These are phyloP conservation scores for Synchiropus splendidus DNA, from an alignment of 2,113 vertebrate species.

Conservation along the genomic window DNA sequence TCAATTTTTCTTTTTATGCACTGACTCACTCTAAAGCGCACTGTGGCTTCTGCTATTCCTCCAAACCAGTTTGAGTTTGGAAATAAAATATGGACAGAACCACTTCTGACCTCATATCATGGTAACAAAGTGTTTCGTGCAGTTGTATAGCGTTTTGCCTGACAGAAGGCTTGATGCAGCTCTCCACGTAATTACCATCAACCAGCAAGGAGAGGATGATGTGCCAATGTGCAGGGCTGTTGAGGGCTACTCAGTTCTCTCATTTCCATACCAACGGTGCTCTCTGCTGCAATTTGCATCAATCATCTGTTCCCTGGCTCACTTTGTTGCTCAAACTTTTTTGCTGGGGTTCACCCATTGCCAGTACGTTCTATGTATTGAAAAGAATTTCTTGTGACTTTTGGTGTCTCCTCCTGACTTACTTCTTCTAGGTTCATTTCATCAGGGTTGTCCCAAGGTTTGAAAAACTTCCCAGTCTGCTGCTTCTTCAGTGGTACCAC, in stretches of 20 bases:
- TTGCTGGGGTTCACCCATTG: constrained; percentile 19
- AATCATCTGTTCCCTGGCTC: constrained; percentile 41
- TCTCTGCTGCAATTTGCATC: constrained; percentile 53
- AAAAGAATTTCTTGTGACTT: neutral
- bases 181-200: constrained; percentile 60
- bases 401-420: constrained; percentile 13
- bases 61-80: no score
- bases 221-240: constrained; percentile 48
- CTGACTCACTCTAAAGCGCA: no score
- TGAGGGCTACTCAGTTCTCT: constrained; percentile 61
- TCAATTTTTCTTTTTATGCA: no score
- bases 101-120: constrained; percentile 43
- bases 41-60: no score
- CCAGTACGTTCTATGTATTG: constrained; percentile 1
- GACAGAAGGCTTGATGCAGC: constrained; percentile 44
- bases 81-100: neutral
- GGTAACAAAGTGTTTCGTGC: constrained; percentile 49
- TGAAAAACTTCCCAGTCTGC: constrained; percentile 86
- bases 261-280: constrained; percentile 60
- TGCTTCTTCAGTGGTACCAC: constrained; percentile 97
- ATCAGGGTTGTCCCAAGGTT: constrained; percentile 92
- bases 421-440: constrained; percentile 99
- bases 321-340: constrained; percentile 24
- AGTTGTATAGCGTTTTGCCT: constrained; percentile 26
- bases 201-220: constrained; percentile 38